Evolutionary conservation across 2,888 invertebrate species (phyloP), one percentile per base, ranked within the genome.

Genomic region (Ennomos erosarius): DNA sequence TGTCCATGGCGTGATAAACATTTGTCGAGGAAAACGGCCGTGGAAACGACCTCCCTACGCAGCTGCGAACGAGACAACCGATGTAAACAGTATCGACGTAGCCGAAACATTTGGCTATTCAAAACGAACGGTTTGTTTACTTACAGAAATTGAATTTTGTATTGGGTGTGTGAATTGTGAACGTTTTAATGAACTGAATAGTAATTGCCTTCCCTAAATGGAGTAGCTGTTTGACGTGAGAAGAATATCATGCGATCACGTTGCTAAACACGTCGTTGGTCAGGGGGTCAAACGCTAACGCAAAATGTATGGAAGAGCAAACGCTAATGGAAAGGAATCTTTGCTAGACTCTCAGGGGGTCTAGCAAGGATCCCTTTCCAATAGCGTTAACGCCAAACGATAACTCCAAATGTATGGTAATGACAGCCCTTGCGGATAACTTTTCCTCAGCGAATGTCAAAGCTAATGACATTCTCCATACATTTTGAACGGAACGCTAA

Each of bases 71-170:
- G 51, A 56, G 55, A 54, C 38, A 12, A 6, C 26, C n/a, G 37
- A 13, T 9, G 26, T 37, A 40, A 43, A 55, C 48, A 58, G 37
- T 56, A 60, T 53, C 49, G 52, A 51, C 46, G 35, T 37, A 58
- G 53, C 50, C 46, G 47, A 52, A 46, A 50, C 55, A 55, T 55
- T 42, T 44, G 43, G 12, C 60, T 47, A 39, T 44, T 58, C 44
- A 49, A 10, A 9, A 50, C 11, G 59, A 51, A 34, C 46, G 37
- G 45, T 55, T 59, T 59, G 59, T 59, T 59, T 59, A 55, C 55
- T 43, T 55, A 59, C 48, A 59, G 40, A 51, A 52, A 55, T 58
- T 50, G 11, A 64, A 71, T 68, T 59, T 54, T 59, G 38, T 70
- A 65, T 63, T 46, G 50, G 42, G 64, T 48, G 50, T 61, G 47